Base-by-base conservation (phyloP, 2,888 invertebrate genomes). In the Thecophora atra region DNA sequence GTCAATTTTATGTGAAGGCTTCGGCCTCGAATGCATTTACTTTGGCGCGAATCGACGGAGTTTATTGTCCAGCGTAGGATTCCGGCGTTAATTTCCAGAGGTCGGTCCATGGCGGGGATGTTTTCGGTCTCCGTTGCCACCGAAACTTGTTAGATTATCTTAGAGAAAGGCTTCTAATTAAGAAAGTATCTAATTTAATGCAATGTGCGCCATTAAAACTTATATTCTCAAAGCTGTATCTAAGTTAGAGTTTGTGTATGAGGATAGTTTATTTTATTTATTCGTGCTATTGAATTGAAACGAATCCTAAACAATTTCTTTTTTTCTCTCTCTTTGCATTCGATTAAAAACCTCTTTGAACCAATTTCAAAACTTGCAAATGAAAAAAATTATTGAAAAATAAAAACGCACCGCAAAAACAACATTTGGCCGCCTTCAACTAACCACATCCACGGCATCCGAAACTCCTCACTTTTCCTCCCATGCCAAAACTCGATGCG, bases 301-400 rank as follows among this genome's bases (percentile, higher is more conserved):
- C 47, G 44, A 52, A 73, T 76, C 75, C 77, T 78, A 77, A 78
- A 78, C 76, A 76, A 72, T 74, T 78, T 71, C 73, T 74, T 78
- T 77, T 73, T 77, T 76, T 78, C 77, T 80, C 75, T 75, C 73
- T 78, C 74, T 76, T 75, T 76, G 74, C 77, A 78, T 75, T 77
- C 77, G 56, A 73, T 71, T 75, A 58, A 72, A 69, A 58, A 70
- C n/a, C 6, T 37, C 19, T 47, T 68, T 17, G 47, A 47, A 73
- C 70, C 76, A 63, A 73, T 74, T 76, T 75, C 74, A 28, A 19
- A 63, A 21, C 8, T 42, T 63, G 7, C 42, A 63, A 74, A 62
- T 63, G 72, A 72, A 58, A 30, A 71, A 73, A 71, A 74, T 62
- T 68, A 71, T 69, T 71, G 77, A 77, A 72, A 65, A 64, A 63